These are phyloP conservation scores for Muraenolepis orangiensis DNA, from an alignment of 2,797 vertebrate species.

Conservation along the genomic window DNA sequence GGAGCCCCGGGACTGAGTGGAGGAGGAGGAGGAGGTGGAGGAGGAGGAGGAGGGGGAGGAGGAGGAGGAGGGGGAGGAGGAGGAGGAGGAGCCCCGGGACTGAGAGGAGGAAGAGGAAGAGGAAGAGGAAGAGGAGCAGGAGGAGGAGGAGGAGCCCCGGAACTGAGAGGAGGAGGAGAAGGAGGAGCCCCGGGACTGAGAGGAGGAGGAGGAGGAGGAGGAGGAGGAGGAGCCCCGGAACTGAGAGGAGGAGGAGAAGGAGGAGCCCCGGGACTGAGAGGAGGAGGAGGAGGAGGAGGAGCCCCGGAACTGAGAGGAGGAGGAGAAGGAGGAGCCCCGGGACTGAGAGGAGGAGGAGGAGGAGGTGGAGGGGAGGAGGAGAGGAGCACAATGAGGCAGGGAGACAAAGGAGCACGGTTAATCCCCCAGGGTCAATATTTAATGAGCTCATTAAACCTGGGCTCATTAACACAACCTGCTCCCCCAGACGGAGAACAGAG, in stretches of 20 bases:
- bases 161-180: conserved; percentile 58
- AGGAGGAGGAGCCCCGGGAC: not conserved
- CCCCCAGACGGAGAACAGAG: no score
- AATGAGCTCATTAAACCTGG: conserved; percentile 69
- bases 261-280: no score
- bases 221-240: no score
- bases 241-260: conserved; percentile 27
- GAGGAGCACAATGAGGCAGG: conserved; percentile 52
- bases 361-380: not conserved
- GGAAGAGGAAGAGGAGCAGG: no score
- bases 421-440: conserved; percentile 75
- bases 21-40: no score
- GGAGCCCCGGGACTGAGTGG: conserved; percentile 16
- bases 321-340: conserved; percentile 17
- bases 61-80: no score
- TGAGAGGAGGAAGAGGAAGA: no score
- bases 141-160: conserved; percentile 39
- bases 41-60: conserved; percentile 19
- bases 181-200: conserved; percentile 1
- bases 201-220: no score
- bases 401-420: conserved; percentile 60
- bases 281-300: no score
- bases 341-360: no score
- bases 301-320: no score
- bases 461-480: no score